Conservation (phyloP, 2,797 vertebrate species). For the Acomys russatus region DNA sequence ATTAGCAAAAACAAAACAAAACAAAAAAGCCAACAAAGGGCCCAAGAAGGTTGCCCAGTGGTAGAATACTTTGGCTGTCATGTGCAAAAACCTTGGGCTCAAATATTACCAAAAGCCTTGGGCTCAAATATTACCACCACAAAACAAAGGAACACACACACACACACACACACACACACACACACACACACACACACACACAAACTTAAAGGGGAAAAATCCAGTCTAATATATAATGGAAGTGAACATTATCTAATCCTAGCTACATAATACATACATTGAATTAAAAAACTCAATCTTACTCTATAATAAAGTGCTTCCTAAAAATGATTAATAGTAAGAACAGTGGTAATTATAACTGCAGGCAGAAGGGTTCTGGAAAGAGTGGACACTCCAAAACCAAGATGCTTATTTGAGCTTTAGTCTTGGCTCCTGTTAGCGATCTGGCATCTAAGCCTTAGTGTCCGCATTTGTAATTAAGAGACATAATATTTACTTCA, state of each 20-base stretch:
- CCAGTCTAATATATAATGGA: background rate
- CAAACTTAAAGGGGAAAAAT: background rate
- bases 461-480: slow-evolving; percentile 36
- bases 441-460: slow-evolving; percentile 2
- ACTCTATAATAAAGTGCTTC: slow-evolving; percentile 1
- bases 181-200: too few species aligned
- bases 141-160: background rate
- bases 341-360: background rate
- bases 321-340: background rate
- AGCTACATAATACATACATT: background rate
- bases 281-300: background rate
- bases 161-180: too few species aligned
- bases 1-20: background rate
- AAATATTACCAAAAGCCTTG: background rate
- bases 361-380: background rate
- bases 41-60: background rate
- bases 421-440: background rate
- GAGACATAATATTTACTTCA: slow-evolving; percentile 49
- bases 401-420: background rate
- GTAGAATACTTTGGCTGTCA: background rate
- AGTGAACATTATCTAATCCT: slow-evolving; percentile 16
- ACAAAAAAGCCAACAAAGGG: too few species aligned
- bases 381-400: background rate
- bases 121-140: background rate
- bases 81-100: background rate